A percentile compares a stretch with the other conserved stretches of the same genome.
These are phyloP conservation scores for Crotalus viridis DNA, from an alignment of 2,113 vertebrate genomes.

Conservation along the genomic window DNA sequence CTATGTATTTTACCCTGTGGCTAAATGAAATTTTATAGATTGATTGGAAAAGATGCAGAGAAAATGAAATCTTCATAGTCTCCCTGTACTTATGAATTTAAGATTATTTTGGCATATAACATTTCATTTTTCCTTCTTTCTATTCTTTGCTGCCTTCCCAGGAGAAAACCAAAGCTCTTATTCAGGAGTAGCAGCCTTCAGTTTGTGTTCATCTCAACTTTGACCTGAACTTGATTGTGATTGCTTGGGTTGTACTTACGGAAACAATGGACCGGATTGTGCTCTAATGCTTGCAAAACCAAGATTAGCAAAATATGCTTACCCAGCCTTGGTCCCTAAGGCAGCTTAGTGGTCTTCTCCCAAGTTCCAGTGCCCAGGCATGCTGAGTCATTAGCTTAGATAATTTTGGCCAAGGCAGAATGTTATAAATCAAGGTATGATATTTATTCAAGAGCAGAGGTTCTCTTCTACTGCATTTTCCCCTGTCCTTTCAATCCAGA, in stretches of 20 bases:
- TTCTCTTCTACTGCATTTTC: neutral
- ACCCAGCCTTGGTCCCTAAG: neutral
- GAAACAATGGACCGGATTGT: neutral
- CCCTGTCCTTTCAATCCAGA: neutral
- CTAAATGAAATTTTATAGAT: neutral
- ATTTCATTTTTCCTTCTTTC: neutral
- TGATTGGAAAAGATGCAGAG: neutral
- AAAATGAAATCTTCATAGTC: neutral
- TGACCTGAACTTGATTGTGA: neutral
- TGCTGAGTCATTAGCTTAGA: neutral
- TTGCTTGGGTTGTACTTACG: neutral
- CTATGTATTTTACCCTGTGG: neutral
- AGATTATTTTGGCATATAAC: neutral
- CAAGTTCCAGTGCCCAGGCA: neutral
- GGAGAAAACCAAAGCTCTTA: neutral
- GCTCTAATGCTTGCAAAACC: neutral
- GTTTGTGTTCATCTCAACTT: neutral
- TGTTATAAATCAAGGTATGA: neutral
- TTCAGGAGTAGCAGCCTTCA: neutral
- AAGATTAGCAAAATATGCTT: neutral
- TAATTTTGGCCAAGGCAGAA: neutral
- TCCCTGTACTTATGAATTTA: neutral
- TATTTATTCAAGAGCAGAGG: neutral
- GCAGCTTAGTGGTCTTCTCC: neutral
- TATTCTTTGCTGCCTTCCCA: neutral